Percentiles rank a stretch among this genome's conserved stretches.
Evolutionary conservation across 23 tunicate species (phyloP).

Genomic region (Botrylloides violaceus): DNA sequence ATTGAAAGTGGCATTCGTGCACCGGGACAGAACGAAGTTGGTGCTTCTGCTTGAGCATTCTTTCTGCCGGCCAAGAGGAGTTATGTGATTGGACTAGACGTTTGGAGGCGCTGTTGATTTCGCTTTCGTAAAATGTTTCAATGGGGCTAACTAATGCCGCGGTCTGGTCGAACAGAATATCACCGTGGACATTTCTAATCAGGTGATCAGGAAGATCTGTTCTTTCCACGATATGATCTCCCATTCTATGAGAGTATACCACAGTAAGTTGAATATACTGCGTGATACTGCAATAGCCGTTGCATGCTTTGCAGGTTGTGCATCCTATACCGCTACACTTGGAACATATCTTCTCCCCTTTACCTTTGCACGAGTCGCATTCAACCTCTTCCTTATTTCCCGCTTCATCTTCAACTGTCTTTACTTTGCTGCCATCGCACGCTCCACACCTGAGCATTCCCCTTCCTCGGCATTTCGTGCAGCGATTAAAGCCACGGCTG

Average conservation of each 20-base stretch:
- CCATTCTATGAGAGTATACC: conserved; percentile 26
- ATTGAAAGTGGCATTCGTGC: conserved; percentile 59
- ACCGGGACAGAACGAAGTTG: conserved; percentile 66
- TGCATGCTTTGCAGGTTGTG: conserved; percentile 35
- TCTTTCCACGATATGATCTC: conserved; percentile 60
- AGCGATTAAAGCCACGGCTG: conserved; percentile 53
- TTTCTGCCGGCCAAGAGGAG: conserved; percentile 39
- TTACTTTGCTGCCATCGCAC: conserved; percentile 32
- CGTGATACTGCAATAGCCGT: conserved; percentile 53
- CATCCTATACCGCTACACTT: conserved; percentile 59
- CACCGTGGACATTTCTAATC: conserved; percentile 66
- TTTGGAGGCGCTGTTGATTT: conserved; percentile 42
- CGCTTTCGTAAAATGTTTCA: conserved; percentile 24
- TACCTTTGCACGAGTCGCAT: conserved; percentile 34
- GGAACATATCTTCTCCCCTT: conserved; percentile 39
- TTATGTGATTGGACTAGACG: conserved; percentile 46
- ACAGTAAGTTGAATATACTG: conserved; percentile 74
- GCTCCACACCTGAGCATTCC: conserved; percentile 39
- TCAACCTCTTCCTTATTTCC: conserved; percentile 1
- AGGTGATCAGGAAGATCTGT: conserved; percentile 66
- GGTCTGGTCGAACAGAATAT: conserved; percentile 51
- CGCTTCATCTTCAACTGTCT: not conserved
- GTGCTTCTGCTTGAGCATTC: conserved; percentile 75
- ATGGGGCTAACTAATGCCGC: conserved; percentile 49
- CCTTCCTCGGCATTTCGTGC: conserved; percentile 45